Conservation (phyloP, 2,888 invertebrate genomes). For the Drosophila sordidula region DNA sequence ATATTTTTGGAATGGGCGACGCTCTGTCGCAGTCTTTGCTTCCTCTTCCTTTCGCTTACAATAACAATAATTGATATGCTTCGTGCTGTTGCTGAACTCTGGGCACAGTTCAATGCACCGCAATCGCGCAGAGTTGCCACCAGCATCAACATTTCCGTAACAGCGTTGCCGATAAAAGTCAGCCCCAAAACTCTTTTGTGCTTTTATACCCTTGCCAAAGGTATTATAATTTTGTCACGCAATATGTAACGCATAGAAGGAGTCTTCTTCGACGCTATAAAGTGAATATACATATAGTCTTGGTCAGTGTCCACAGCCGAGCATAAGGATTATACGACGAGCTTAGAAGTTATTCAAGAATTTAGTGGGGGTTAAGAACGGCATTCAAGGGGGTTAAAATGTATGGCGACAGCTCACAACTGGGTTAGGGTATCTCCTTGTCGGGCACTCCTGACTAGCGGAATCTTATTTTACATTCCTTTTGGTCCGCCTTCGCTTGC, state of each 20-base stretch:
- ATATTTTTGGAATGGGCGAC: conserved; percentile 51
- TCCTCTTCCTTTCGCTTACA: conserved; percentile 42
- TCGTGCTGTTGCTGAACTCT: conserved; percentile 38
- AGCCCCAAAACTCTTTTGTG: conserved; percentile 12
- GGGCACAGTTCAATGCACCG: conserved; percentile 55
- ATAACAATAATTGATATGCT: conserved; percentile 72
- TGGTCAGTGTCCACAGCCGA: no score
- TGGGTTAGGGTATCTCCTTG: neutral
- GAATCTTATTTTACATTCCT: neutral
- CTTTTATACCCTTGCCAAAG: neutral
- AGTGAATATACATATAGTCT: no score
- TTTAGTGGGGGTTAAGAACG: no score
- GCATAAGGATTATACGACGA: no score
- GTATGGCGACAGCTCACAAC: no score
- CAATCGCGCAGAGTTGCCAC: conserved; percentile 32
- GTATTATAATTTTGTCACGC: no score
- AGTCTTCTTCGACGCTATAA: no score
- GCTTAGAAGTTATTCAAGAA: no score
- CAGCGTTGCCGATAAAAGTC: conserved; percentile 50
- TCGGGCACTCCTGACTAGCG: neutral
- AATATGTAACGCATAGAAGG: no score
- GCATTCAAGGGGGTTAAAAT: no score
- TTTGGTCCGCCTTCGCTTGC: conserved; percentile 1
- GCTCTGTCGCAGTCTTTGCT: conserved; percentile 34
- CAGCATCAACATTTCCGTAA: conserved; percentile 55